Evolutionary conservation across 2,113 vertebrate species (phyloP).

Genomic region (Asarcornis scutulata): DNA sequence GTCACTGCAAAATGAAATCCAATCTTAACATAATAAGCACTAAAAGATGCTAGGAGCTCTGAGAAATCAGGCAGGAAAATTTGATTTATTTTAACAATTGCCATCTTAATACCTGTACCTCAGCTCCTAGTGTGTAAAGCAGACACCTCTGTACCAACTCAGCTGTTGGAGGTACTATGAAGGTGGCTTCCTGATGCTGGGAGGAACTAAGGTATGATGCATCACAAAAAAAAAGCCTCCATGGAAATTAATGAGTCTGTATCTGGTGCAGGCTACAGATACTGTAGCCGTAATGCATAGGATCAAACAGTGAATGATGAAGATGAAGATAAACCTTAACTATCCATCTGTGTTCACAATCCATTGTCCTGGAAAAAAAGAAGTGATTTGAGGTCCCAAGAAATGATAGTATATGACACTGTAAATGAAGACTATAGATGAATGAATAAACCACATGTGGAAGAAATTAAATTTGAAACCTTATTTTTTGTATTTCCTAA

Average conservation of each 20-base stretch:
- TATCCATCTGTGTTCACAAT: background rate
- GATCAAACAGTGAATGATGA: background rate
- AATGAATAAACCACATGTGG: background rate
- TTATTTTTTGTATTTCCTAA: background rate
- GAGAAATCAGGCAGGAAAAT: conserved; percentile 43
- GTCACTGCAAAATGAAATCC: conserved; percentile 36
- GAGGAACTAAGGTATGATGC: background rate
- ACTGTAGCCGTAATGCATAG: background rate
- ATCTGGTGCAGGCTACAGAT: background rate
- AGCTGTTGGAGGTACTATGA: background rate
- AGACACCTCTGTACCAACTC: background rate
- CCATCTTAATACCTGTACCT: conserved; percentile 15
- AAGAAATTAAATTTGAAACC: background rate
- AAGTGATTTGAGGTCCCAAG: background rate
- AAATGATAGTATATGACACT: background rate
- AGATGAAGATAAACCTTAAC: conserved; percentile 14
- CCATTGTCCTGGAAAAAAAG: background rate
- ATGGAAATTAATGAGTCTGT: background rate
- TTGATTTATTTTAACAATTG: conserved; percentile 30
- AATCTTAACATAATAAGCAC: background rate
- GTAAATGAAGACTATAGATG: background rate
- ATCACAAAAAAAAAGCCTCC: background rate
- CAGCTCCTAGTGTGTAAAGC: background rate
- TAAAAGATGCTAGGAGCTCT: conserved; percentile 7
- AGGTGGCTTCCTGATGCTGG: background rate